Conservation (phyloP, 2,113 vertebrate species). For the Pavo muticus region DNA sequence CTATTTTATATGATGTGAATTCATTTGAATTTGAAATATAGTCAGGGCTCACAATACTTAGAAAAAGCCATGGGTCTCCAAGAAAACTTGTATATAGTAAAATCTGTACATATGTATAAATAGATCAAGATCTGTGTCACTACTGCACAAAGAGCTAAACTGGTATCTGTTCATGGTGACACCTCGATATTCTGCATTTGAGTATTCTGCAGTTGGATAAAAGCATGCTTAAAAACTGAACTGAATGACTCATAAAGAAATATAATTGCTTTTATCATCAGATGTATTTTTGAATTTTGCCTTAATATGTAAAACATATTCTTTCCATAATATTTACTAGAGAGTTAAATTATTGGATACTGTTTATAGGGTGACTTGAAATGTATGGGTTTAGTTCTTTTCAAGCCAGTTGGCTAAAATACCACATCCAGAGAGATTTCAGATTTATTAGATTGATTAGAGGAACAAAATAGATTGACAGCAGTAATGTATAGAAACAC, state of each 20-base stretch:
- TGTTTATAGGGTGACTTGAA: neutral
- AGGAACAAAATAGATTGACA: neutral
- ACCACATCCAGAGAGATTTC: neutral
- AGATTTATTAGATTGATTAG: neutral
- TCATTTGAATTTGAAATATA: neutral
- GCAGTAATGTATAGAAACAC: neutral
- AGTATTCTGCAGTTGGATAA: neutral
- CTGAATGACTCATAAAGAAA: slow-evolving; percentile 26
- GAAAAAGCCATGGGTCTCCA: neutral
- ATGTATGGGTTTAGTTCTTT: neutral
- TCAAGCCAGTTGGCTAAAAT: neutral
- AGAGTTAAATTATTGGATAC: slow-evolving; percentile 1
- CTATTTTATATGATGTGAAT: neutral
- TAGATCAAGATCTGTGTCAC: neutral
- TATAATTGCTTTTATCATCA: neutral
- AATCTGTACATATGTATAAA: neutral
- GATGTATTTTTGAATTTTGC: slow-evolving; percentile 42
- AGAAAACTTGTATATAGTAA: neutral
- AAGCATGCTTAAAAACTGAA: slow-evolving; percentile 45
- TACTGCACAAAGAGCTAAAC: neutral
- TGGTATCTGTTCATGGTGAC: neutral
- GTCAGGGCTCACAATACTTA: neutral
- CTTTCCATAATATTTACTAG: neutral
- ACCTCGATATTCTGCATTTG: neutral
- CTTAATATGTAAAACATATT: neutral